phyloP scores from a whole-genome alignment of 1,140 invertebrate species.

The Anoplophora glabripennis region DNA sequence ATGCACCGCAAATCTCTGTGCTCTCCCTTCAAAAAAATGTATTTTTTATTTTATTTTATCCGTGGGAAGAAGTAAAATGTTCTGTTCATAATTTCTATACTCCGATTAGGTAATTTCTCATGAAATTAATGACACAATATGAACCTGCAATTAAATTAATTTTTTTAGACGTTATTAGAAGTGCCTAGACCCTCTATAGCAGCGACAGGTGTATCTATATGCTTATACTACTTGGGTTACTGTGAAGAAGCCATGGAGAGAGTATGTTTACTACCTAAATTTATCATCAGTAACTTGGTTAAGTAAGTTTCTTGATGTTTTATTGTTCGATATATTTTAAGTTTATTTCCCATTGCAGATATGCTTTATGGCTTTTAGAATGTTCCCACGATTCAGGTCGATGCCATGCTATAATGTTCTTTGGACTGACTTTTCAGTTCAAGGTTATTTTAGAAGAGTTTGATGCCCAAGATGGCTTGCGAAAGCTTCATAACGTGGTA shows the following conservation, averaged over 20 bases:
- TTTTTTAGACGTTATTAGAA: conserved; percentile 68
- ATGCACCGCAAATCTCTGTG: background rate
- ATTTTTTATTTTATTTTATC: background rate
- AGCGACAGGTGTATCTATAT: conserved; percentile 93
- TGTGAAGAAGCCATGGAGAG: conserved; percentile 97
- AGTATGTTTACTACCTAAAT: conserved; percentile 80
- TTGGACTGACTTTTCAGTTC: conserved; percentile 90
- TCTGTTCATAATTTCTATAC: too few species aligned
- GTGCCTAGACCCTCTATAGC: conserved; percentile 90
- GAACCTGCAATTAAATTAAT: background rate
- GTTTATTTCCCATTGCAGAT: conserved; percentile 54
- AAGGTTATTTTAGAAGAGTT: conserved; percentile 89
- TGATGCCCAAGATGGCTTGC: conserved; percentile 82
- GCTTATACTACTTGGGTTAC: conserved; percentile 94
- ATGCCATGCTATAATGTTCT: conserved; percentile 97
- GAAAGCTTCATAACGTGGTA: conserved; percentile 92
- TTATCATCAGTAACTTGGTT: conserved; percentile 75
- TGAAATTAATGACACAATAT: background rate
- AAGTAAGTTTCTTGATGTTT: conserved; percentile 53
- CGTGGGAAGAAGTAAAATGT: too few species aligned
- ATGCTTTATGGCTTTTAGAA: conserved; percentile 90
- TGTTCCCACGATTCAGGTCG: conserved; percentile 94
- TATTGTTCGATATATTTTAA: conserved; percentile 4
- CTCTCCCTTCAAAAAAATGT: background rate
- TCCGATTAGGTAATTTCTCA: too few species aligned